Evolutionary conservation across 2,797 vertebrate species (phyloP), one percentile per base, ranked within the genome.

Genomic region (Hippoglossus hippoglossus): DNA sequence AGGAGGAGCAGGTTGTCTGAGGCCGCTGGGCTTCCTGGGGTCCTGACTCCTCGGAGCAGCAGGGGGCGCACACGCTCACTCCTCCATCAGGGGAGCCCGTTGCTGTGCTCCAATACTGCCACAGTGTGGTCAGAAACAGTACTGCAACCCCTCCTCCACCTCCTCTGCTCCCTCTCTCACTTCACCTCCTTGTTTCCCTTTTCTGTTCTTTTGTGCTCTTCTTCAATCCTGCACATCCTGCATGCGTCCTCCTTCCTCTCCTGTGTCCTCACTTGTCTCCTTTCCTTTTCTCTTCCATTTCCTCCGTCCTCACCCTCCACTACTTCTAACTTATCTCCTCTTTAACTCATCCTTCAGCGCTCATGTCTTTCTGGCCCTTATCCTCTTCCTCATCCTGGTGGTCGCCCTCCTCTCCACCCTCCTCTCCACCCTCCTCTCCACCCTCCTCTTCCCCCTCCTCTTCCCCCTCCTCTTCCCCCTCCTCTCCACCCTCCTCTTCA

Each of bases 21-120:
- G 44, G 51, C 62, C 52, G 49, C 66, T 52, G 0, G 9, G 46
- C 16, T 54, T 26, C 4, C 18, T 2, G 25, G n/a, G n/a, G n/a
- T 9, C 25, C 5, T 2, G 59, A 55, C 12, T 56, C 31, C 31
- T 22, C 7, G 6, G 15, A 28, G 58, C 49, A 70, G 2, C 25
- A 12, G 54, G 15, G 12, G 74, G 36, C 19, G 28, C 16, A 19
- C 2, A 4, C 18, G 10, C 2, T 2, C 24, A 13, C 31, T 44
- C 46, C 22, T 9, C 58, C 57, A 21, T 6, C 36, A 19, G 1
- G 46, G 3, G 41, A 0, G 4, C 4, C 24, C n/a, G 1, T 4
- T 39, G 60, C 51, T 19, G 22, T 75, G 80, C 21, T 70, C 39
- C 78, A 71, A 88, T 51, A 85, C 85, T 91, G 91, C 84, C 90